Conservation (phyloP, 2,888 invertebrate genomes). For the Trilocha varians region DNA sequence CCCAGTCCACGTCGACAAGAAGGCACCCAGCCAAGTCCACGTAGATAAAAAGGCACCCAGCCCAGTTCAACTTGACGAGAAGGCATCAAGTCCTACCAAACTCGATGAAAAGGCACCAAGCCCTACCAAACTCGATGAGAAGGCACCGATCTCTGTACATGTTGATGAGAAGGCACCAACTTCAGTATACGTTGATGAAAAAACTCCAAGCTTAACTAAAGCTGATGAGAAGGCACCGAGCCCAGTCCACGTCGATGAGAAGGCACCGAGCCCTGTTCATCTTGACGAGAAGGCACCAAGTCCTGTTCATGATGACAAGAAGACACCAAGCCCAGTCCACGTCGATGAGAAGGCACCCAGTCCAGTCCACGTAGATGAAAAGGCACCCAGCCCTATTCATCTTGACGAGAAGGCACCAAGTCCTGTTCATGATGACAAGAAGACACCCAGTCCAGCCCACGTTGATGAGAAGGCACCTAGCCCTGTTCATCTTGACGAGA, state of each 20-base stretch:
- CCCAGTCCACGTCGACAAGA: too few species aligned
- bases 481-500: background rate
- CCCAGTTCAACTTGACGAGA: slow-evolving; percentile 1
- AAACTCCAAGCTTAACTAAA: background rate
- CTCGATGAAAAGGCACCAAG: slow-evolving; percentile 3
- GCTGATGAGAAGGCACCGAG: too few species aligned
- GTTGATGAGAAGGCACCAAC: too few species aligned
- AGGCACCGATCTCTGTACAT: slow-evolving; percentile 2
- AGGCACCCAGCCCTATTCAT: slow-evolving; percentile 5
- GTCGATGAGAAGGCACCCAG: slow-evolving; percentile 9
- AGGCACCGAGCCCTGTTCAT: slow-evolving; percentile 7
- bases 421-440: slow-evolving; percentile 1
- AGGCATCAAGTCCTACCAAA: background rate
- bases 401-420: slow-evolving; percentile 5
- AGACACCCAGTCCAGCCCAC: slow-evolving; percentile 6
- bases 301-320: background rate
- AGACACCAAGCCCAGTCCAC: slow-evolving; percentile 1
- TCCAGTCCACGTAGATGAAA: slow-evolving; percentile 7
- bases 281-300: slow-evolving; percentile 2
- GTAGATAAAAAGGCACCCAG: slow-evolving; percentile 4
- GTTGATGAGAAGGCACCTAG: slow-evolving; percentile 7
- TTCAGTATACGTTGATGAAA: background rate
- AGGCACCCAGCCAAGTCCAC: background rate
- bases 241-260: slow-evolving; percentile 4
- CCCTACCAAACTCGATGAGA: slow-evolving; percentile 3